phyloP scores from a whole-genome alignment of 2,888 invertebrate species.

The Andrena chrysosceles region DNA sequence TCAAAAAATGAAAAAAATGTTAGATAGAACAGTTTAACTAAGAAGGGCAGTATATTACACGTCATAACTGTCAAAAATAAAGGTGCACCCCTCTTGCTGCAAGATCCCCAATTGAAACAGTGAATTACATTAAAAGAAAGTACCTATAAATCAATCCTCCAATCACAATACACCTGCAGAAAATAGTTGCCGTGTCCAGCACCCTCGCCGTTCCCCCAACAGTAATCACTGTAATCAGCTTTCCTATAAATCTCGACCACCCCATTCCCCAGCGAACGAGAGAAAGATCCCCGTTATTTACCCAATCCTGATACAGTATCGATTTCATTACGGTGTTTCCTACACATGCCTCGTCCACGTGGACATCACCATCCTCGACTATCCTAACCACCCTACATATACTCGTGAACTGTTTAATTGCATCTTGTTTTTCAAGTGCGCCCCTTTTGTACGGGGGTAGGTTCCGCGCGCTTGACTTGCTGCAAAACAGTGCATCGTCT shows the following conservation, averaged over 20 bases:
- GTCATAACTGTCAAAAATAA: no score
- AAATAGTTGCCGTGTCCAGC: no score
- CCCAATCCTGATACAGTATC: not conserved
- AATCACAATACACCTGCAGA: no score
- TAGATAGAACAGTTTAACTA: no score
- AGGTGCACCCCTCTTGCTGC: no score
- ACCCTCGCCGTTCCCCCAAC: not conserved
- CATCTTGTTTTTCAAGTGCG: not conserved
- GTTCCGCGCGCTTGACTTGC: conserved; percentile 37
- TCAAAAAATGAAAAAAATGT: no score
- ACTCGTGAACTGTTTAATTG: conserved; percentile 13
- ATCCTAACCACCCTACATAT: not conserved
- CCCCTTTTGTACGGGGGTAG: conserved; percentile 1
- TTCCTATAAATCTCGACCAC: not conserved
- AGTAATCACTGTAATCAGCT: not conserved
- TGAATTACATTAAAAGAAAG: no score
- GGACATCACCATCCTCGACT: not conserved
- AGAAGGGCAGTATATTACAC: no score
- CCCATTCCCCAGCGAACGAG: not conserved
- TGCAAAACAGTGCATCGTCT: conserved; percentile 33
- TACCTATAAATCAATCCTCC: no score
- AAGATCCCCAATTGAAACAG: no score
- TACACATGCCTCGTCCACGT: not conserved
- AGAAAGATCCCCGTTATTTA: not conserved
- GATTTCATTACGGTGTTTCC: not conserved